Evolutionary conservation across 2,888 invertebrate species (phyloP), one percentile per base, ranked within the genome.

Genomic region (Eulithis testata): DNA sequence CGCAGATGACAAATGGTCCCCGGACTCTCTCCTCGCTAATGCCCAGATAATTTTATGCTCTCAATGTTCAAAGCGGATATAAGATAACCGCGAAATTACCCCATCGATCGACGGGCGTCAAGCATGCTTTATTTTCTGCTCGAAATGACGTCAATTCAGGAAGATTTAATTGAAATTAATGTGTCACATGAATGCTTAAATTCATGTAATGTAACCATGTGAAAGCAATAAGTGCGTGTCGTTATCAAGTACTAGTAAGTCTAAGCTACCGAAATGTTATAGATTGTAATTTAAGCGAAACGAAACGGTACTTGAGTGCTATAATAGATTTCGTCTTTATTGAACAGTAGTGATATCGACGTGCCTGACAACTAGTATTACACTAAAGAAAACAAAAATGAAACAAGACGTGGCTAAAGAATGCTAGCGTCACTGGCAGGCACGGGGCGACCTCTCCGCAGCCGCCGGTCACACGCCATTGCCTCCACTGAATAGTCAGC

Each of bases 1-100:
- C 85, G 82, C 86, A 85, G 89, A 92, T 92, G 93, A 93, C 93
- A 93, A 93, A 93, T 93, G 93, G 91, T 90, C 86, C 84, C 88
- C 87, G 88, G 82, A 83, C 85, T 81, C 82, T 77, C 83, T 80
- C 85, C 74, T 80, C 73, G 87, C 87, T 91, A 90, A 91, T 91
- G 90, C 86, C 84, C 89, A 87, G 89, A 91, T 93, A 92, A 91
- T 91, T 90, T 89, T 89, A 90, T 90, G 88, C 84, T 84, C 82
- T 84, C 84, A 84, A 85, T 87, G 86, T 87, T 86, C 88, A 85
- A 84, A 85, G 82, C 81, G 77, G 81, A 63, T 52, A 67, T 67
- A 60, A 82, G 82, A 79, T 78, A 90, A 89, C 89, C 90, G 87
- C 87, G 85, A 87, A 87, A 90, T 89, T 89, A 86, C 85, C 80